These are phyloP conservation scores for Biston stratarius DNA, from an alignment of 2,888 invertebrate genomes.

Conservation along the genomic window DNA sequence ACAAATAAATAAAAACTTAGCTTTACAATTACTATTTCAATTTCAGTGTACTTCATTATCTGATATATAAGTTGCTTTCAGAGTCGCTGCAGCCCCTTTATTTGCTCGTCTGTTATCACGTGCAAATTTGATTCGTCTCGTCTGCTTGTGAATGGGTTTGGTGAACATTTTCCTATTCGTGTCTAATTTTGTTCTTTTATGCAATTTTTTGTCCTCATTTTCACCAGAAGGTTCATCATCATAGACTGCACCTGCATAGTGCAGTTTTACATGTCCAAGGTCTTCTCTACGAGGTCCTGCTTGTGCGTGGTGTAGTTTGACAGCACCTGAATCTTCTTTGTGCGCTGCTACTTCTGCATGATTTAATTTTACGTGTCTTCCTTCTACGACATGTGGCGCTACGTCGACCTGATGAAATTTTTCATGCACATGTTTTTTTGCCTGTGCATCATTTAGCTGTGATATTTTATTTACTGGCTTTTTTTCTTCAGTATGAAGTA, in stretches of 20 bases:
- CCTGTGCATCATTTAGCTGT: too few relatives aligned
- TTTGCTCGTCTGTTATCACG: not conserved
- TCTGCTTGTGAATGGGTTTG: not conserved
- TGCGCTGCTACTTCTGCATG: too few relatives aligned
- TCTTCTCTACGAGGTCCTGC: not conserved
- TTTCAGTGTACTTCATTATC: conserved; percentile 17
- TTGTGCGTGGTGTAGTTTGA: not conserved
- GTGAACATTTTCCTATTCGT: not conserved
- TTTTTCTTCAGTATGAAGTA: too few relatives aligned
- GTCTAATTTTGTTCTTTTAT: not conserved
- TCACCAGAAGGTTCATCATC: not conserved
- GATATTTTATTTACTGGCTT: too few relatives aligned
- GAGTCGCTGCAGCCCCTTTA: not conserved
- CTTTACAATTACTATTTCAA: not conserved
- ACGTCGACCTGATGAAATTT: not conserved
- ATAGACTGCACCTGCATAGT: not conserved
- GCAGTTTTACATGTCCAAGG: not conserved
- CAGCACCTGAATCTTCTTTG: too few relatives aligned
- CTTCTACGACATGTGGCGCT: too few relatives aligned
- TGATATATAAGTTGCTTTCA: conserved; percentile 1
- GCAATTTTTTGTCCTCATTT: not conserved
- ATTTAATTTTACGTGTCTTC: too few relatives aligned
- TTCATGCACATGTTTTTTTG: not conserved
- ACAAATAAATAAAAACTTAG: not conserved
- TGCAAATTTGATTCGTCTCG: not conserved